phyloP scores from a whole-genome alignment of 2,797 vertebrate genomes.

The Microtus californicus region DNA sequence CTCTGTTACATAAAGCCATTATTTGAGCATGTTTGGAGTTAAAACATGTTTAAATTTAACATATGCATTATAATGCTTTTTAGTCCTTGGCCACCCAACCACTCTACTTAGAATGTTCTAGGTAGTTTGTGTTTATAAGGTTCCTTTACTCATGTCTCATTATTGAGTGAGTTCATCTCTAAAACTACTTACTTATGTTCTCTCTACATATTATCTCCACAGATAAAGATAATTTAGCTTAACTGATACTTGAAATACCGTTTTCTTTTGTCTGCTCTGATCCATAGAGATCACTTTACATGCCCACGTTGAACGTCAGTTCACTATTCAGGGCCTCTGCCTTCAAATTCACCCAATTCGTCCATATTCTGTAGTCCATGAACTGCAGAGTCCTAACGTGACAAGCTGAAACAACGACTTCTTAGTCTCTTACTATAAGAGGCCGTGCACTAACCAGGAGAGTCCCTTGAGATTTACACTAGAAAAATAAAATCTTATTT shows the following conservation, averaged over 20 bases:
- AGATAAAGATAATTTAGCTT: background rate
- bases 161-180: background rate
- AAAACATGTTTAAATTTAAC: background rate
- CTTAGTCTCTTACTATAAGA: background rate
- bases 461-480: conserved; percentile 10
- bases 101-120: background rate
- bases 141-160: background rate
- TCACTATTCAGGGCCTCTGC: background rate
- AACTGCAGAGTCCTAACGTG: background rate
- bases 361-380: no score
- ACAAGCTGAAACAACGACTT: background rate
- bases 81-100: background rate
- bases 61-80: background rate
- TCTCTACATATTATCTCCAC: conserved; percentile 4
- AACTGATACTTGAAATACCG: background rate
- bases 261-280: background rate
- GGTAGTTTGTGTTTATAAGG: background rate
- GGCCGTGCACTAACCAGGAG: background rate
- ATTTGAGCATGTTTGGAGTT: background rate
- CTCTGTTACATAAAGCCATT: background rate
- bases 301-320: background rate
- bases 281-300: background rate
- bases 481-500: background rate
- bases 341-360: background rate
- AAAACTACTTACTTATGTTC: background rate